Base-by-base conservation (phyloP, 2,797 vertebrate species). In the Galaxias olidus region DNA sequence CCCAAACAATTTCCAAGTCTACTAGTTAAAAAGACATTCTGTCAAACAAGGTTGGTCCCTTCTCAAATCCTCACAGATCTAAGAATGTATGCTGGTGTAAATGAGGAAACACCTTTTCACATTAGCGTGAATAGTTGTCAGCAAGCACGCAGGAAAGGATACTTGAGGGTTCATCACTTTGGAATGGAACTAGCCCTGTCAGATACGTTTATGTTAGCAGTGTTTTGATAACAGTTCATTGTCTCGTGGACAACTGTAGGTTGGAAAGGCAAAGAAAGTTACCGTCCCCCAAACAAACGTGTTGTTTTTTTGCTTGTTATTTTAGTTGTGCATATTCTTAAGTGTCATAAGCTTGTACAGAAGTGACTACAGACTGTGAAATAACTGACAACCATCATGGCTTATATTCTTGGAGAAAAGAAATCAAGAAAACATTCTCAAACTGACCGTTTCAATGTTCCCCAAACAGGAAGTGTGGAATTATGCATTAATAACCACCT, bases 281-380 rank as follows among this genome's bases (percentile, higher is more conserved):
- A 42, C 15, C 49, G 44, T 49, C 72, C 43, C 62, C 8, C 10
- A n/a, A 71, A 58, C 10, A 56, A 11, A 17, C 19, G 41, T 41
- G 30, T 1, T 15, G 11, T 61, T 1, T 51, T 14, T 44, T 56
- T 64, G 19, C 47, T 61, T 61, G 19, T 6, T 66, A 11, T 59
- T 19, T 63, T 4, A 30, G 4, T 40, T 14, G 9, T 74, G 42
- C 43, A 51, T 66, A 42, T 30, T 59, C 15, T 12, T 68, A 64
- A 42, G n/a, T 58, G 15, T 65, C 44, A 19, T 68, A 51, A 68
- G 44, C 40, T 68, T 61, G 42, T 63, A 65, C 42, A 65, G 12
- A 52, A 17, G 44, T 51, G 52, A 45, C 44, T 47, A 57, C 19
- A 53, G 69, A 77, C 69, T 82, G 79, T 80, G 79, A 85, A 66